phyloP scores from a whole-genome alignment of 2,888 invertebrate species.

The Choristoneura rosaceana region DNA sequence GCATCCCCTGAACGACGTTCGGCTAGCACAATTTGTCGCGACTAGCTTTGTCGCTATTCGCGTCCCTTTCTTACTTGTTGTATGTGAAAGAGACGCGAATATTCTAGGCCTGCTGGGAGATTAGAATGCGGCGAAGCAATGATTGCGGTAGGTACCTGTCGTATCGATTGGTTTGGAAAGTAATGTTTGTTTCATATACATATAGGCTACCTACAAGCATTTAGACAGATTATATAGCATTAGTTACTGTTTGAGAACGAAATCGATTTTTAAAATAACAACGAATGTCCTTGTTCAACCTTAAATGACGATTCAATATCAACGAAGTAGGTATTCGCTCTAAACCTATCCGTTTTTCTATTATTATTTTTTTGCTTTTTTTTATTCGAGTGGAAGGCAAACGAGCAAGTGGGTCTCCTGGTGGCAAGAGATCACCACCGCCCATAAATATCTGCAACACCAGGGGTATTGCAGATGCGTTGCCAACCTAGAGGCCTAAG shows the following conservation, averaged over 20 bases:
- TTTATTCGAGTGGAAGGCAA: no score
- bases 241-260: neutral
- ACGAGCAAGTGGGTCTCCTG: no score
- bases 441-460: no score
- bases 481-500: no score
- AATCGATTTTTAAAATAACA: neutral
- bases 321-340: neutral
- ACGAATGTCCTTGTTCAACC: neutral
- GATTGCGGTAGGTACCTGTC: constrained; percentile 8
- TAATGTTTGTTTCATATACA: neutral
- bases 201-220: no score
- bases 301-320: neutral
- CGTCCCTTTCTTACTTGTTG: neutral
- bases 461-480: no score
- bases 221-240: no score
- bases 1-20: constrained; percentile 6
- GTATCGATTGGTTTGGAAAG: constrained; percentile 24
- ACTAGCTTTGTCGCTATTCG: neutral
- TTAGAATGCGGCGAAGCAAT: constrained; percentile 14
- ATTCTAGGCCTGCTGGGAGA: neutral
- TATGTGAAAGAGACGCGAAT: neutral
- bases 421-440: no score
- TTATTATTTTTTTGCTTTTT: no score
- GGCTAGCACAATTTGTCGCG: constrained; percentile 1
- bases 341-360: no score